Evolutionary conservation across 35 echinoderm and acorn worm genomes (phyloP), one percentile per base, ranked within the genome.

Genomic region (Diadema setosum): DNA sequence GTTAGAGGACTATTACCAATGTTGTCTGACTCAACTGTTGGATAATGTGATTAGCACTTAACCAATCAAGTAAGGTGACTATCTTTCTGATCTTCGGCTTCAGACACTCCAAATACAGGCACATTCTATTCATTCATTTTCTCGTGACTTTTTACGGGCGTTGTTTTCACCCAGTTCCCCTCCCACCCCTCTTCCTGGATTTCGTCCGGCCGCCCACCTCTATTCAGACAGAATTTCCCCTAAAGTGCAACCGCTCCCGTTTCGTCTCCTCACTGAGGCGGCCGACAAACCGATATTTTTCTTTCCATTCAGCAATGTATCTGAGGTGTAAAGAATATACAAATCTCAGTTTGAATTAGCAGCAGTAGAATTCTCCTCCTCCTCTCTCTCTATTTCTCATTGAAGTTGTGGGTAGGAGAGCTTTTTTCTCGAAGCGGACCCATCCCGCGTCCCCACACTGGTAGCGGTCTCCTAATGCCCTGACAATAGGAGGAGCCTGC

Each of bases 281-380:
- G 29, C 27, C 63, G 25, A 34, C 63, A 67, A 67, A 67, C 63
- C 63, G n/a, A 67, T 67, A 67, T 67, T 67, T 67, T 67, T 67
- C 63, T 67, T 67, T 67, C 63, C 37, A 33, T 67, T 67, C 63
- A 67, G 63, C 63, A 67, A 16, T 67, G 63, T 67, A 67, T 67
- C 63, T 67, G 63, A 67, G 63, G 16, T 67, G 63, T 26, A 67
- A 67, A 32, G 21, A 67, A 67, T 33, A n/a, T 29, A 67, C 63
- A 67, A 67, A 67, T 67, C 63, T 67, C 30, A 7, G 29, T 32
- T 67, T 67, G 11, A 67, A 34, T 34, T 33, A n/a, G n/a, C n/a
- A n/a, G n/a, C n/a, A n/a, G n/a, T n/a, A n/a, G n/a, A n/a, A n/a
- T n/a, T n/a, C n/a, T n/a, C n/a, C n/a, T n/a, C n/a, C n/a, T n/a